Conservation (phyloP, 2,888 invertebrate species). For the Mythimna pallens region DNA sequence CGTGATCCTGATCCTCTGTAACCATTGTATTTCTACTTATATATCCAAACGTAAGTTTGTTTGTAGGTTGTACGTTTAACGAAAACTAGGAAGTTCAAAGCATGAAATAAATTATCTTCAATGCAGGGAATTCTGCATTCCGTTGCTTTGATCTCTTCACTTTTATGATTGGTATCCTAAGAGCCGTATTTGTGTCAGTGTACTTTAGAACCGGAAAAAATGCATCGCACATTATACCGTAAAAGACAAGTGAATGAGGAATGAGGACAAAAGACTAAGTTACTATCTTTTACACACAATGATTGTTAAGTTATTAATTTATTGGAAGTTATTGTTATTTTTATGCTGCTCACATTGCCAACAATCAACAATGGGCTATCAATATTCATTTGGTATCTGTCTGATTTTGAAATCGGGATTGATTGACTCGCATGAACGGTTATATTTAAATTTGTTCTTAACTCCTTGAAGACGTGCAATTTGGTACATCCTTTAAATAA, state of each 20-base stretch:
- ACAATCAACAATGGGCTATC: constrained; percentile 39
- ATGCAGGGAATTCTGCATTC: constrained; percentile 28
- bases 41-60: neutral
- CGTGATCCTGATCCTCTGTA: constrained; percentile 13
- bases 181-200: constrained; percentile 50
- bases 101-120: constrained; percentile 46
- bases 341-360: constrained; percentile 5
- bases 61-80: neutral
- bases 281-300: constrained; percentile 16
- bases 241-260: constrained; percentile 4
- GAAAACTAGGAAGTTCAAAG: constrained; percentile 46
- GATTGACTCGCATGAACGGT: neutral
- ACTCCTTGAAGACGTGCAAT: neutral
- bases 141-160: constrained; percentile 51
- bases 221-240: constrained; percentile 15
- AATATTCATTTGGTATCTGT: constrained; percentile 27
- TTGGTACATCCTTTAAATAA: neutral
- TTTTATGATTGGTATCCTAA: constrained; percentile 47
- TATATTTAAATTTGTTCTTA: neutral
- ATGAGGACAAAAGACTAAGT: constrained; percentile 32
- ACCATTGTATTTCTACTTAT: constrained; percentile 1
- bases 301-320: constrained; percentile 37
- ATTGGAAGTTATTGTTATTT: constrained; percentile 18
- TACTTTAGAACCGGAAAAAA: constrained; percentile 50
- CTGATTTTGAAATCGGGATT: neutral